phyloP scores from a whole-genome alignment of 2,113 vertebrate species.

The Nansenia antarctica region DNA sequence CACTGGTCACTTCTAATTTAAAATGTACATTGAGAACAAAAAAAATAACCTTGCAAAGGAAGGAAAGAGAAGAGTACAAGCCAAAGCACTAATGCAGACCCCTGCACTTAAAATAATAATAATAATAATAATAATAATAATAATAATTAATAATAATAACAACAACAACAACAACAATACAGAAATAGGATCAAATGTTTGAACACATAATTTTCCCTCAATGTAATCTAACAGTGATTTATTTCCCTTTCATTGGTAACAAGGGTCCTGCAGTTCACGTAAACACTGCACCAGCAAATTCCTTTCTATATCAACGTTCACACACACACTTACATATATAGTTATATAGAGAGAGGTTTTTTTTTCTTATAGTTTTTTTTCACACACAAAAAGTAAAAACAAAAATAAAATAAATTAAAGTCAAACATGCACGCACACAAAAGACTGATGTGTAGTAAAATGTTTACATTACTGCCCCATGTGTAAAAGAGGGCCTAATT shows the following conservation, averaged over 20 bases:
- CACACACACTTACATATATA: slow-evolving; percentile 76
- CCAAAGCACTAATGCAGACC: slow-evolving; percentile 51
- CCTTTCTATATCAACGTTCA: slow-evolving; percentile 65
- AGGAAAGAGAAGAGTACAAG: slow-evolving; percentile 52
- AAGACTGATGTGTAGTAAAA: slow-evolving; percentile 83
- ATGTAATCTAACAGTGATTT: slow-evolving; percentile 62
- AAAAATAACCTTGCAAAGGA: slow-evolving; percentile 42
- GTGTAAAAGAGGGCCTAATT: slow-evolving; percentile 75
- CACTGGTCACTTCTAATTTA: slow-evolving; percentile 55
- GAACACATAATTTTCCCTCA: slow-evolving; percentile 69
- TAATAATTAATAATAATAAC: slow-evolving; percentile 61
- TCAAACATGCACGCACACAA: slow-evolving; percentile 84
- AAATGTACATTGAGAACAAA: slow-evolving; percentile 49
- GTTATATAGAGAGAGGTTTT: slow-evolving; percentile 77
- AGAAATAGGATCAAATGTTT: slow-evolving; percentile 64
- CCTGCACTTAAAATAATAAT: slow-evolving; percentile 59
- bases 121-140: slow-evolving; percentile 52
- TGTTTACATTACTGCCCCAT: slow-evolving; percentile 76
- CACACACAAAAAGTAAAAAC: slow-evolving; percentile 78
- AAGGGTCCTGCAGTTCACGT: slow-evolving; percentile 59
- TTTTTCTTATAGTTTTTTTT: slow-evolving; percentile 43
- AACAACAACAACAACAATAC: slow-evolving; percentile 54
- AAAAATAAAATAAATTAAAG: slow-evolving; percentile 78
- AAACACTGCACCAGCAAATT: slow-evolving; percentile 61
- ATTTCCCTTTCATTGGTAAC: slow-evolving; percentile 60